Evolutionary conservation across 2,113 vertebrate species (phyloP), one percentile per base, ranked within the genome.

Genomic region (Phaethornis superciliosus): DNA sequence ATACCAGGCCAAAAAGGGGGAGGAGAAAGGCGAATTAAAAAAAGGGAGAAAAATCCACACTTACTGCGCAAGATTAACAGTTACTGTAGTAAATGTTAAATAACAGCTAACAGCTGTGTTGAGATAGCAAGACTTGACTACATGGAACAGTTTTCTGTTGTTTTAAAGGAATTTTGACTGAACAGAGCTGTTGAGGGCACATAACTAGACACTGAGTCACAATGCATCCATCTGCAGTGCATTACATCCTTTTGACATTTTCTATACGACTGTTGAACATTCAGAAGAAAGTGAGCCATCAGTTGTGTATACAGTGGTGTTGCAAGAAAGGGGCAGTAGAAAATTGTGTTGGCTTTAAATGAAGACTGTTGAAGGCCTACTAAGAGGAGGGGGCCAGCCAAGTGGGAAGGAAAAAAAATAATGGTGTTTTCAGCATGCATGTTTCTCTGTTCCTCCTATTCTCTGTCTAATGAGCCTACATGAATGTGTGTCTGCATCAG

Each of bases 161-260:
- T 83, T 94, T 90, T 90, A 49, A 64, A 94, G 84, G 44, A 88
- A 46, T 91, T 91, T 83, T 91, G 80, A 78, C 74, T 82, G 68
- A 89, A 63, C 64, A 49, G 91, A 94, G 44, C 87, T 90, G 81
- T 88, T 3, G 28, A 90, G 94, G 75, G 94, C 91, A 51, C 95
- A 94, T 96, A 96, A 87, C 92, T 94, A 96, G 96, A 96, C 96
- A 90, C 3, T 96, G 95, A 97, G 91, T 97, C 95, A 97, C 70
- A 76, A 71, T 81, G 59, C 67, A 76, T 92, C 90, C 88, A 95
- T 94, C 95, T 97, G 93, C 75, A 89, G 80, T 1, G 1, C 52
- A 79, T 97, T 94, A 91, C 80, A 78, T 88, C 64, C 70, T 92
- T 90, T 77, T 62, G 89, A 71, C 11, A 0, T 92, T 85, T 92